Base-by-base conservation (phyloP, 2,888 invertebrate genomes). In the Drosophila phalerata region DNA sequence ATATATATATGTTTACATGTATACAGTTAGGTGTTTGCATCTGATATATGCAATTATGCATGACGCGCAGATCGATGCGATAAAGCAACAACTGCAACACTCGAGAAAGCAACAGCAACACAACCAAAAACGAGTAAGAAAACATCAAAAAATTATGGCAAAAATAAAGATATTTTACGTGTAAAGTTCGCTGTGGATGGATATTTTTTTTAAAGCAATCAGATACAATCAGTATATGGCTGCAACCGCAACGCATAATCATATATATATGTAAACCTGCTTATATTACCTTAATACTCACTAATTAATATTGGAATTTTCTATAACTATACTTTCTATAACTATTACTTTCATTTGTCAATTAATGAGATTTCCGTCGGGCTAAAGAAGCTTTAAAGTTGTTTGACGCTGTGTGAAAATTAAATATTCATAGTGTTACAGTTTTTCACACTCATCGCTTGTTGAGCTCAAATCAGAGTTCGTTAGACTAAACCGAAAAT, bases 11-110 rank as follows among this genome's bases (percentile, higher is more conserved):
- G 58, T 32, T 10, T 13, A 55, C 58, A 61, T 67, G 47, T 71
- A 58, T 73, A 81, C 85, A 73, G 85, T 83, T 88, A 82, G 83
- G 80, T 85, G 86, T 83, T 83, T 70, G 71, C 71, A 81, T 70
- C 76, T 84, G 84, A 84, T 88, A 79, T 72, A 81, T 86, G 89
- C 89, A 89, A 87, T 89, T 85, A 89, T 81, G 85, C 82, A 78
- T 83, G 88, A 69, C 66, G 85, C 38, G 68, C 69, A 69, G 81
- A 81, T 84, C 69, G 57, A 64, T 63, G 60, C 43, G 81, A 79
- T 77, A 79, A 80, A 42, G 69, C 78, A 57, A 4, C 30, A 42
- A 11, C 48, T 37, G 19, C 42, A 34, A 17, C 38, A 52, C 22
- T 28, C 43, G 38, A 13, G 48, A 61, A 43, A 48, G 43, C 51